Base-by-base conservation (phyloP, 2,888 invertebrate genomes). In the Watsonalla binaria region DNA sequence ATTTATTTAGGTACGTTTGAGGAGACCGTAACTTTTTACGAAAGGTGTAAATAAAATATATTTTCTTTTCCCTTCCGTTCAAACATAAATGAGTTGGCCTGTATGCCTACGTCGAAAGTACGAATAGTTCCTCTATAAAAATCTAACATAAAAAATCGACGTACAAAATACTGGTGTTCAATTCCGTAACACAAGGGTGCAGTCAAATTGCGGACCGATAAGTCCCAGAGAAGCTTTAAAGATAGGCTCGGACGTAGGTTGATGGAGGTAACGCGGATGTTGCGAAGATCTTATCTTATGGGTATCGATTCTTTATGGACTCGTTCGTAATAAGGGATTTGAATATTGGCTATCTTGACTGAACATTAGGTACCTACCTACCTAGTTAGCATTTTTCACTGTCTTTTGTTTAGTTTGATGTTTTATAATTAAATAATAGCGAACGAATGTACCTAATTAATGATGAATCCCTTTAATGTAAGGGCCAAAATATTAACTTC, bases 201-300 rank as follows among this genome's bases (percentile, higher is more conserved):
- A 61, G 62, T 60, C 70, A 70, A 73, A 74, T 76, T 74, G 68
- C 59, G 61, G 53, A 52, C 63, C 55, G 74, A 76, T 76, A 72
- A 71, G 59, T 57, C 49, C 39, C 49, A 54, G 57, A 61, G 68
- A 61, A 63, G 58, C 64, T 54, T 52, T 59, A 46, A 54, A 66
- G 67, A 68, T 67, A 63, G 63, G 66, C 48, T 62, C 64, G 63
- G 66, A 69, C 65, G 68, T 63, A 68, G 70, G 67, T 71, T 77
- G 76, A 78, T 70, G 65, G 64, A 72, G 73, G 74, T 70, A 69
- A 65, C 67, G 60, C 66, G 60, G 60, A 67, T 68, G 62, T 53
- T 54, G 53, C 8, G 11, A 42, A 54, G 62, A 64, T 63, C 60
- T 52, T 65, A 67, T 67, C 63, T 45, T 49, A 45, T 52, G 45